Evolutionary conservation across 2,888 invertebrate species (phyloP), one percentile per base, ranked within the genome.

Genomic region (Eristalis tenax): DNA sequence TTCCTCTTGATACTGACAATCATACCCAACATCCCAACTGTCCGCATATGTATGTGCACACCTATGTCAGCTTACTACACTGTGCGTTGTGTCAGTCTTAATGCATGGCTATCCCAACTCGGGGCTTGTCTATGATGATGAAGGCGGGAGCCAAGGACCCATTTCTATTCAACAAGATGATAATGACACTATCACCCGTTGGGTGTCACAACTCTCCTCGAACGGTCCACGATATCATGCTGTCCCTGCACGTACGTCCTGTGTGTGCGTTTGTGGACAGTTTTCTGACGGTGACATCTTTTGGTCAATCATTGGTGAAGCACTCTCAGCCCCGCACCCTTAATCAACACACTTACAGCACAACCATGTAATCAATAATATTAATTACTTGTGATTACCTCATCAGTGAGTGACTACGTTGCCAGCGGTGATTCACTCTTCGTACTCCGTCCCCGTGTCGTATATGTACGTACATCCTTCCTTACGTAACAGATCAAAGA

Each of bases 361-460:
- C 35, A 38, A 70, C 70, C 59, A 57, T 59, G 71, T 71, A 71
- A 71, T 71, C 71, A 71, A 71, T 71, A 71, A 71, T 71, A 71
- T 71, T 71, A 71, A 71, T 71, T 71, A 61, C 61, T 71, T 61
- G 61, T 61, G 59, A 71, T 71, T 71, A 61, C 59, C 71, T 71
- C 70, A 70, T 70, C 70, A 71, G 71, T 59, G 71, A 40, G 26
- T 66, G 50, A 38, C 26, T 43, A 26, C 11, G 68, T n/a, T 28
- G 59, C 26, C 59, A 59, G 26, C 13, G 23, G 59, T 26, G 26
- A 26, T 59, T 59, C 59, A 5, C 8, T 50, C 50, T 50, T 18
- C 50, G 18, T 50, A 50, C 50, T 5, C 18, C 18, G n/a, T 50
- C n/a, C 50, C 50, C 5, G 4, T 43, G 5, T 3, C 18, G 18